phyloP scores from a whole-genome alignment of 2,113 vertebrate genomes.

The Hoplias malabaricus region DNA sequence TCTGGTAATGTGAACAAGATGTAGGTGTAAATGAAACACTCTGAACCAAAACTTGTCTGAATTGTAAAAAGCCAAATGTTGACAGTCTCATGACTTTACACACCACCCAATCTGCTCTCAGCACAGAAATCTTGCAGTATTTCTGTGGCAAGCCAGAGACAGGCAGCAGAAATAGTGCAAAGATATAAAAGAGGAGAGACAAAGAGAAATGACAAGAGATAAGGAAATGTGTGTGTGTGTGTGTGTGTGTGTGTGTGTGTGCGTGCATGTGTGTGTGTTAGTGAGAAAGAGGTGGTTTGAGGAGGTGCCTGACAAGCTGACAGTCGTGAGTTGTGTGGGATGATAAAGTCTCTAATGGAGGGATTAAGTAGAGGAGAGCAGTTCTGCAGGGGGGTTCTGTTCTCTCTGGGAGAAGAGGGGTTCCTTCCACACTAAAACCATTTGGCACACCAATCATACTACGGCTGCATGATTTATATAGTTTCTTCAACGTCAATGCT shows the following conservation, averaged over 20 bases:
- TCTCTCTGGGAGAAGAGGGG: conserved; percentile 48
- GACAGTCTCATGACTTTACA: conserved; percentile 35
- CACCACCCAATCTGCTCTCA: conserved; percentile 13
- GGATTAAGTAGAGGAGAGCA: conserved; percentile 68
- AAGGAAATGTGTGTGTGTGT: background rate
- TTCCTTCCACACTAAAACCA: conserved; percentile 5
- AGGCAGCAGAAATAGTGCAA: background rate
- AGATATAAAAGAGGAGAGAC: background rate
- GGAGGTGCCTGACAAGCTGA: conserved; percentile 11
- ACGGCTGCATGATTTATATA: too few relatives aligned
- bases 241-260: conserved; percentile 18
- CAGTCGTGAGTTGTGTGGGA: conserved; percentile 35
- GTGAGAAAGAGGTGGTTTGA: conserved; percentile 52
- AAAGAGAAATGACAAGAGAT: background rate
- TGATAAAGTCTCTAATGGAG: conserved; percentile 61
- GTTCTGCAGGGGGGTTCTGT: conserved; percentile 62
- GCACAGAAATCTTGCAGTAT: conserved; percentile 5
- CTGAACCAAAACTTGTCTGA: conserved; percentile 17
- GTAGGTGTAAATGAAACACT: conserved; percentile 12
- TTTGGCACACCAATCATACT: background rate
- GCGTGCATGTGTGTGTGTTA: background rate
- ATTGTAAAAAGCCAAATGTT: conserved; percentile 16
- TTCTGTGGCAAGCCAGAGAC: conserved; percentile 53
- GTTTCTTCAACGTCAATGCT: too few relatives aligned
- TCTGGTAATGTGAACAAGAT: conserved; percentile 6